Evolutionary conservation across 2,888 invertebrate species (phyloP).

Genomic region (Chrysolina haemoptera): DNA sequence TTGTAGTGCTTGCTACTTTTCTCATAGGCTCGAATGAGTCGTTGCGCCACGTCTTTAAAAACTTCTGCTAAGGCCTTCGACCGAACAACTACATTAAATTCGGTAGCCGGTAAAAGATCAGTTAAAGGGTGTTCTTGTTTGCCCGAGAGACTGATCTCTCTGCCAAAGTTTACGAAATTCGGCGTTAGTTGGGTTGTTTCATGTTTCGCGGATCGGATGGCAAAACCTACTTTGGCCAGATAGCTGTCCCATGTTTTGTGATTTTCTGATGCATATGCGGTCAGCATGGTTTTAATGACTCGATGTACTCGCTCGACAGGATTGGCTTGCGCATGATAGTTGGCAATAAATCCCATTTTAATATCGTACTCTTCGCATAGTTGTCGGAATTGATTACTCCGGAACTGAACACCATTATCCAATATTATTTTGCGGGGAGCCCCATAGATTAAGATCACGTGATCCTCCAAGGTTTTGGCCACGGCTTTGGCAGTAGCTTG

Average conservation of each 20-base stretch:
- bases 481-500: slow-evolving; percentile 10
- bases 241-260: too few relatives aligned
- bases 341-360: too few relatives aligned
- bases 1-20: slow-evolving; percentile 22
- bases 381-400: background rate
- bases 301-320: too few relatives aligned
- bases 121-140: background rate
- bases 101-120: background rate
- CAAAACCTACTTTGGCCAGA: too few relatives aligned
- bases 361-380: too few relatives aligned
- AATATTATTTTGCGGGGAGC: slow-evolving; percentile 13
- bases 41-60: slow-evolving; percentile 12
- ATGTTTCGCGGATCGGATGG: too few relatives aligned
- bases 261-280: too few relatives aligned
- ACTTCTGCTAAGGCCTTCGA: slow-evolving; percentile 4
- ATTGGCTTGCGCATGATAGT: too few relatives aligned
- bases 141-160: slow-evolving; percentile 8
- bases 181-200: background rate
- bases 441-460: slow-evolving; percentile 16
- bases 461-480: slow-evolving; percentile 19
- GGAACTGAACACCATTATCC: slow-evolving; percentile 23
- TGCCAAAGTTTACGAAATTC: slow-evolving; percentile 10
- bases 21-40: slow-evolving; percentile 9
- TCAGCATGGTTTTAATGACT: too few relatives aligned
- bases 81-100: background rate